Conservation (phyloP, 37 sponge, comb jelly and placozoan genomes). For the Crambe crambe region DNA sequence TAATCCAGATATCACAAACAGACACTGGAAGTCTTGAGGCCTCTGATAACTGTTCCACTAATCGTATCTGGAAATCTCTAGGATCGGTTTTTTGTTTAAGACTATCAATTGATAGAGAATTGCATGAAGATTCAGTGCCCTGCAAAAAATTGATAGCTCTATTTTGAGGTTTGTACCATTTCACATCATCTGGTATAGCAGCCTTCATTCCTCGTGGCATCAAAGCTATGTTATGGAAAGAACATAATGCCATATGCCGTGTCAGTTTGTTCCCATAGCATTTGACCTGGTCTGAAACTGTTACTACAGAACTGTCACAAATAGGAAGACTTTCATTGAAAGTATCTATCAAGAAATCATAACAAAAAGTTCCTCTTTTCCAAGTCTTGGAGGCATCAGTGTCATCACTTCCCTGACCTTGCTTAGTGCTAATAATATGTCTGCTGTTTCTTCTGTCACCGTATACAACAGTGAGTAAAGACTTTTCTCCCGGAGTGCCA, state of each 20-base stretch:
- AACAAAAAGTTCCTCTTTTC: conserved; percentile 54
- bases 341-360: conserved; percentile 49
- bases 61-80: conserved; percentile 32
- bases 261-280: conserved; percentile 37
- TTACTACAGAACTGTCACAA: conserved; percentile 15
- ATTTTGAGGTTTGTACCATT: background rate
- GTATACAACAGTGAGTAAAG: too few species aligned
- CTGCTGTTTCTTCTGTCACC: too few species aligned
- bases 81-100: background rate
- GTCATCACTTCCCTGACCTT: too few species aligned
- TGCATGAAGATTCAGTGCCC: background rate
- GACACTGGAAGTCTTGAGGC: background rate
- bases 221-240: conserved; percentile 21
- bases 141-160: background rate
- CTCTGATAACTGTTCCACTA: background rate
- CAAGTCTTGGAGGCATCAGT: too few species aligned
- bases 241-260: conserved; percentile 45
- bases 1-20: conserved; percentile 45
- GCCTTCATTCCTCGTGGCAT: background rate
- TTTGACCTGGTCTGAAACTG: background rate
- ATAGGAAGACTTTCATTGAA: conserved; percentile 17
- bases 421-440: too few species aligned
- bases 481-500: too few species aligned
- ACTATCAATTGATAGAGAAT: background rate
- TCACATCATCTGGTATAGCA: conserved; percentile 8